Conservation (phyloP, 2,113 vertebrate genomes). For the Poecilia latipinna region DNA sequence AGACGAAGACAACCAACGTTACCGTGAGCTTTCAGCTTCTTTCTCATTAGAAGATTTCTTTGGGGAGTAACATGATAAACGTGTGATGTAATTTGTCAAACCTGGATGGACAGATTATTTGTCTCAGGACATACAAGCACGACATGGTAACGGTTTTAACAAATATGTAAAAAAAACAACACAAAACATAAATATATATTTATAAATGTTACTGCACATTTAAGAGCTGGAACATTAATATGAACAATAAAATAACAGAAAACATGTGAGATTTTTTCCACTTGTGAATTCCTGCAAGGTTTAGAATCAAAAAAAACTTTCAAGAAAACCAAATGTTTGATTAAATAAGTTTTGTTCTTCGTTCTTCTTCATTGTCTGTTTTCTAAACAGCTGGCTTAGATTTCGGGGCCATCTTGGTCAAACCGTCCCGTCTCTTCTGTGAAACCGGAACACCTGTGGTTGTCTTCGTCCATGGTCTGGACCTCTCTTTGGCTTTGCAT, state of each 20-base stretch:
- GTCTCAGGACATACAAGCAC: too few relatives aligned
- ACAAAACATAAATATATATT: too few relatives aligned
- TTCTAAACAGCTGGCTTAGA: slow-evolving; percentile 63
- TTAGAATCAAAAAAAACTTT: not conserved
- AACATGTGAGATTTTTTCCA: not conserved
- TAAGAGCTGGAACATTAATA: not conserved
- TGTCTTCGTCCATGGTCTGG: slow-evolving; percentile 85
- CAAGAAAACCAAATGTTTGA: not conserved
- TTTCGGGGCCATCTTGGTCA: slow-evolving; percentile 83
- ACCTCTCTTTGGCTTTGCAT: not conserved
- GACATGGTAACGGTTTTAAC: too few relatives aligned
- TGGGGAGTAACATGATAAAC: not conserved
- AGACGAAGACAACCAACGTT: slow-evolving; percentile 76
- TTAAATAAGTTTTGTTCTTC: not conserved
- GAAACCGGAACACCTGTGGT: slow-evolving; percentile 72
- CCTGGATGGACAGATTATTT: not conserved
- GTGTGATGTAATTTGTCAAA: not conserved
- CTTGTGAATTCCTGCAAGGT: not conserved
- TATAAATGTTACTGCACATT: not conserved
- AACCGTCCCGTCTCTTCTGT: slow-evolving; percentile 13
- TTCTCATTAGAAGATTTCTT: not conserved
- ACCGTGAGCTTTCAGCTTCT: slow-evolving; percentile 66
- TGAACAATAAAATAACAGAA: not conserved
- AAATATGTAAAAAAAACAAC: too few relatives aligned
- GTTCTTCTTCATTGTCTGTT: not conserved